Percentiles rank a stretch among this genome's conserved stretches.
Evolutionary conservation across 2,113 vertebrate species (phyloP).

Genomic region (Pachyramphus minor): DNA sequence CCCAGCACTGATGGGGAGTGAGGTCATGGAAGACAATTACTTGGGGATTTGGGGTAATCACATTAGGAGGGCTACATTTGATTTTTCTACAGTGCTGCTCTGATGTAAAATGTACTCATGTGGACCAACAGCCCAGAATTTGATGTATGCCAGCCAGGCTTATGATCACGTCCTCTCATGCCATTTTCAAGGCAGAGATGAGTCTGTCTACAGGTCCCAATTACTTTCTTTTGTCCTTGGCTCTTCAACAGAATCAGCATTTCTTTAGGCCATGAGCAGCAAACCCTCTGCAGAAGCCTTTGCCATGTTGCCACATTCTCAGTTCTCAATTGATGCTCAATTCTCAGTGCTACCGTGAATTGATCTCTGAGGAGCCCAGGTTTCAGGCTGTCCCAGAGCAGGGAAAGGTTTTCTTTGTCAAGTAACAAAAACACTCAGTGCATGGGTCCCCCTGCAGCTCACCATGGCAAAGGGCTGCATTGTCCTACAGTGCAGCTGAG

Average conservation of each 20-base stretch:
- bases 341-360: background rate
- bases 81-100: background rate
- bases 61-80: background rate
- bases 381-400: background rate
- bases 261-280: slow-evolving; percentile 1
- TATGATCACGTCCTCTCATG: background rate
- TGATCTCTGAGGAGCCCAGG: background rate
- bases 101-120: background rate
- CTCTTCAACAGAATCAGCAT: background rate
- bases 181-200: background rate
- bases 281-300: background rate
- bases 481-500: slow-evolving; percentile 17
- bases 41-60: background rate
- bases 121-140: background rate
- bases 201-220: background rate
- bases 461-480: background rate
- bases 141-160: background rate
- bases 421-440: background rate
- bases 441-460: rapidly evolving
- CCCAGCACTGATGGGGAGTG: background rate
- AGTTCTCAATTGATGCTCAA: background rate
- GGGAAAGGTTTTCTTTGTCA: slow-evolving; percentile 37
- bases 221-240: background rate
- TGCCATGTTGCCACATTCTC: background rate
- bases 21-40: background rate